These are phyloP conservation scores for Coregonus clupeaformis DNA, from an alignment of 2,113 vertebrate species.

Conservation along the genomic window DNA sequence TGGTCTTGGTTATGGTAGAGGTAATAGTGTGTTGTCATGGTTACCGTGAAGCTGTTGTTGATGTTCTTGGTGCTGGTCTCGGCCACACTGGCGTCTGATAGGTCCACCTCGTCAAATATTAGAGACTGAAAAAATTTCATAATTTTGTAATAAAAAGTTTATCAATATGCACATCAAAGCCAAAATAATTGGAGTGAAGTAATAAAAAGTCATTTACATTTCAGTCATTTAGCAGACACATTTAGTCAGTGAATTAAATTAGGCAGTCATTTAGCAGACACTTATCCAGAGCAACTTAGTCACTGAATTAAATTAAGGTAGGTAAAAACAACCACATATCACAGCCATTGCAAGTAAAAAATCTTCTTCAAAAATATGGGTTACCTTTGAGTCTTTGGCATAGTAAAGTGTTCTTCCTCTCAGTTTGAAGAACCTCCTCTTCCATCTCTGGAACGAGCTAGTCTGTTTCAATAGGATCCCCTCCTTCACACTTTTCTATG, in stretches of 20 bases:
- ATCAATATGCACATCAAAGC: too few relatives aligned
- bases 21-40: background rate
- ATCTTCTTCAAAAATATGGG: conserved; percentile 33
- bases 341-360: too few relatives aligned
- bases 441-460: conserved; percentile 99
- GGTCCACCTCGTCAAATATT: conserved; percentile 93
- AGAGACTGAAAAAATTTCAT: conserved; percentile 73
- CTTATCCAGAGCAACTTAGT: too few relatives aligned
- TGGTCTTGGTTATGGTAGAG: background rate
- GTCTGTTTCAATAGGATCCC: conserved; percentile 96
- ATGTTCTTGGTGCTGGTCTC: conserved; percentile 96
- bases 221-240: too few relatives aligned
- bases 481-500: conserved; percentile 95
- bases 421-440: conserved; percentile 96
- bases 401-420: conserved; percentile 97
- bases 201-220: too few relatives aligned
- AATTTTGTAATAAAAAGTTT: too few relatives aligned
- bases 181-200: too few relatives aligned
- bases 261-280: too few relatives aligned
- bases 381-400: conserved; percentile 98
- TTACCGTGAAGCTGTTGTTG: conserved; percentile 95
- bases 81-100: conserved; percentile 89
- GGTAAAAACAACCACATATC: too few relatives aligned
- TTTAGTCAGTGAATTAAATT: too few relatives aligned
- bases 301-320: too few relatives aligned